Base-by-base conservation (phyloP, 2,888 invertebrate species). In the Rutpela maculata region DNA sequence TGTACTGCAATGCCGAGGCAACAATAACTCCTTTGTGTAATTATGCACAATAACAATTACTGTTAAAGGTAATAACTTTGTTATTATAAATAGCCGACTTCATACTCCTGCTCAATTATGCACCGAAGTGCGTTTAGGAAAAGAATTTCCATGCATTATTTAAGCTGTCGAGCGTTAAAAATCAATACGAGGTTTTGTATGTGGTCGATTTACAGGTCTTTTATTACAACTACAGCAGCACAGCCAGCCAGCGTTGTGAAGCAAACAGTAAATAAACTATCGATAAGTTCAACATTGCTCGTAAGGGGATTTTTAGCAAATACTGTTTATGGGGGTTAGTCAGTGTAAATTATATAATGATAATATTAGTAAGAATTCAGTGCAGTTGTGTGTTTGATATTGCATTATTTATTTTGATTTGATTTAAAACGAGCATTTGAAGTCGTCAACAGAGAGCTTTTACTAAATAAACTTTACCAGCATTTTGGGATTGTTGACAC, bases 51-150 rank as follows among this genome's bases (percentile, higher is more conserved):
- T 55, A 66, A 18, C 56, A 26, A 68, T 70, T 56, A 38, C 70
- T 59, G 60, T 50, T 50, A 55, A 55, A 50, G 59, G 63, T 66
- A 63, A 57, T 72, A 71, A 76, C 57, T 76, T 38, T 76, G 76
- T 63, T 76, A 67, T 72, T 76, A 76, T 71, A 71, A 71, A 71
- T 65, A 76, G 50, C 65, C 65, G 59, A 26, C 74, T 71, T 19
- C 19, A 56, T 65, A 56, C 59, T n/a, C 17, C 74, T 26, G 26
- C 62, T 55, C 57, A 69, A 63, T 65, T 66, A 74, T 69, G 68
- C 69, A 63, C 55, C 59, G 69, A 55, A 60, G 69, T 75, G 67
- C 31, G 62, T 69, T 35, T 55, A 62, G 26, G 35, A 31, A 43
- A 56, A 65, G 67, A 74, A 74, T 67, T 74, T 62, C 6, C 26